Evolutionary conservation across 2,797 vertebrate species (phyloP).

Genomic region (Phalloptychus januarius): DNA sequence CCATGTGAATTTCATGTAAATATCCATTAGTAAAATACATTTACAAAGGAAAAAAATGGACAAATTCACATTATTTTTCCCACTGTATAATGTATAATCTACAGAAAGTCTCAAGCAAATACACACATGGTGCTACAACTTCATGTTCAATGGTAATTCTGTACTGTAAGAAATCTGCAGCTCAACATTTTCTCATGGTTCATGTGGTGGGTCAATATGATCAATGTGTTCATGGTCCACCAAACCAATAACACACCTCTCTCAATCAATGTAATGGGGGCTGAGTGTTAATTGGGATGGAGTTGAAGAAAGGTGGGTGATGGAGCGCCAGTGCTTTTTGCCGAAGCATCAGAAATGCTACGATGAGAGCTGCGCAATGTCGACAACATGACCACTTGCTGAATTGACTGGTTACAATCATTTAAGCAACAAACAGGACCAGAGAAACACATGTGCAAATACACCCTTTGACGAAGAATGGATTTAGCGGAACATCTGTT

Average conservation of each 20-base stretch:
- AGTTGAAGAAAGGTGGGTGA: slow-evolving; percentile 48
- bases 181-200: slow-evolving; percentile 78
- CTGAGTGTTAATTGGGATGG: slow-evolving; percentile 78
- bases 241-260: slow-evolving; percentile 72
- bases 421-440: slow-evolving; percentile 23
- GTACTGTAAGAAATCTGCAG: slow-evolving; percentile 60
- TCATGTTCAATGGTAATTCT: slow-evolving; percentile 38
- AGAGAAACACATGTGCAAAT: slow-evolving; percentile 4
- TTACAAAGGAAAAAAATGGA: background rate
- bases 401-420: slow-evolving; percentile 45
- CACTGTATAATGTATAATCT: background rate
- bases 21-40: background rate
- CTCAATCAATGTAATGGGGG: slow-evolving; percentile 78
- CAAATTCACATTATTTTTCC: background rate
- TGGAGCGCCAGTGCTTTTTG: slow-evolving; percentile 55
- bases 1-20: background rate
- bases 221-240: slow-evolving; percentile 76
- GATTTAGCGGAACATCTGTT: slow-evolving; percentile 77
- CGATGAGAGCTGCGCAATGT: slow-evolving; percentile 53
- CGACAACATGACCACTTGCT: slow-evolving; percentile 32
- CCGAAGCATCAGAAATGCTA: slow-evolving; percentile 68
- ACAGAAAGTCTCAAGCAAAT: slow-evolving; percentile 18
- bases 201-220: slow-evolving; percentile 74
- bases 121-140: slow-evolving; percentile 22
- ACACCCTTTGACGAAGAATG: background rate